Conservation (phyloP, 2,113 vertebrate species). For the Chionomys nivalis region DNA sequence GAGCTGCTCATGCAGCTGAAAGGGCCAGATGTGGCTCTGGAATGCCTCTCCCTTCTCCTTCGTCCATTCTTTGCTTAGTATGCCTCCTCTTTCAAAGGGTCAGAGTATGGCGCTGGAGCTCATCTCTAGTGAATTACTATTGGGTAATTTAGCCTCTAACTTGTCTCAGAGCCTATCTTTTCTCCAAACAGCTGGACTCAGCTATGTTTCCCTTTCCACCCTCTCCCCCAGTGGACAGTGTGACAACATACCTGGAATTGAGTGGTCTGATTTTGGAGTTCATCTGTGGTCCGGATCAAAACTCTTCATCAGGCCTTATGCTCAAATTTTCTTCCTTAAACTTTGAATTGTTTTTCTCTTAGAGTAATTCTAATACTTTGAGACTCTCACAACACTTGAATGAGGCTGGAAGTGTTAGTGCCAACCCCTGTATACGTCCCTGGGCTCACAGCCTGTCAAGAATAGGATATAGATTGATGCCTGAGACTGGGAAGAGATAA, state of each 20-base stretch:
- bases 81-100: background rate
- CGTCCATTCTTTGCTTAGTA: background rate
- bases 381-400: background rate
- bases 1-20: background rate
- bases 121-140: background rate
- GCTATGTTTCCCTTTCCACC: background rate
- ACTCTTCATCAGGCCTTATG: background rate
- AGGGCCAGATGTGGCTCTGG: background rate
- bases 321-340: background rate
- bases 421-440: background rate
- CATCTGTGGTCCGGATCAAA: background rate
- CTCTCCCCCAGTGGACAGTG: background rate
- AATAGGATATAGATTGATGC: background rate
- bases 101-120: background rate
- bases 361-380: background rate
- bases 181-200: background rate
- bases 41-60: background rate
- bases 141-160: background rate
- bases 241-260: fast-evolving
- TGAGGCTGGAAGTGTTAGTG: background rate
- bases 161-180: background rate
- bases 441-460: background rate
- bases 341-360: slow-evolving; percentile 12
- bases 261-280: background rate
- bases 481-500: background rate